phyloP scores from a whole-genome alignment of 2,888 invertebrate genomes.

The Copidosoma aretas region DNA sequence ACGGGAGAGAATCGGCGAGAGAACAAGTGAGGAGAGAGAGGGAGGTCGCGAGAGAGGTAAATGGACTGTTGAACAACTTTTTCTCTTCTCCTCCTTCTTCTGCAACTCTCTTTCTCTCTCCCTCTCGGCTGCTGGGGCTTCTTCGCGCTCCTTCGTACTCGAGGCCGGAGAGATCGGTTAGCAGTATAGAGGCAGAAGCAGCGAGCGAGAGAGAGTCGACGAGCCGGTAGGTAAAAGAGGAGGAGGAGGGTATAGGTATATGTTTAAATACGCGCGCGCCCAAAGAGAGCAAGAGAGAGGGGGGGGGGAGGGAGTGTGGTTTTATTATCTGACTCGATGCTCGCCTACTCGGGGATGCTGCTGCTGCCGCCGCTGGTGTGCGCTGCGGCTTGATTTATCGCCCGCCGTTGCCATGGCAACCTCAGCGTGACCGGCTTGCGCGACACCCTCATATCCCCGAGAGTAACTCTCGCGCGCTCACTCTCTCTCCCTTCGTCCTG shows the following conservation, averaged over 20 bases:
- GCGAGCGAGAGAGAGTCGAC: slow-evolving; percentile 3
- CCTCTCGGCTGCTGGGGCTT: slow-evolving; percentile 11
- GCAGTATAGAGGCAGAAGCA: slow-evolving; percentile 27
- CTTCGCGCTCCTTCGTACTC: slow-evolving; percentile 19
- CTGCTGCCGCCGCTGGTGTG: slow-evolving; percentile 29
- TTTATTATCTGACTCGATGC: slow-evolving; percentile 43
- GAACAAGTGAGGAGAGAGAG: slow-evolving; percentile 10
- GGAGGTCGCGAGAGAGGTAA: slow-evolving; percentile 32
- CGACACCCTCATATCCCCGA: slow-evolving; percentile 60
- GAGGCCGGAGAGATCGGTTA: slow-evolving; percentile 31
- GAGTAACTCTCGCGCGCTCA: slow-evolving; percentile 37
- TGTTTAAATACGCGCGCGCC: slow-evolving; percentile 41
- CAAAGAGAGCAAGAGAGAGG: too few species aligned
- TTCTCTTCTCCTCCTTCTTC: slow-evolving; percentile 14
- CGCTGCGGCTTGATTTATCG: slow-evolving; percentile 60
- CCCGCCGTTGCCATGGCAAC: slow-evolving; percentile 60
- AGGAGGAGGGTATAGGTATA: slow-evolving; percentile 25
- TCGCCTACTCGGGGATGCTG: slow-evolving; percentile 41
- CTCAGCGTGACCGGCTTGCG: slow-evolving; percentile 61
- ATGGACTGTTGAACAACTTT: slow-evolving; percentile 43
- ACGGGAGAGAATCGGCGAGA: slow-evolving; percentile 9
- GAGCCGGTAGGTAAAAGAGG: slow-evolving; percentile 35
- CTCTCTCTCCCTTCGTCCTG: slow-evolving; percentile 22
- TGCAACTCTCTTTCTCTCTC: not conserved
- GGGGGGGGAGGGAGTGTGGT: slow-evolving; percentile 34